Base-by-base conservation (phyloP, 2,113 vertebrate species). In the Crypturellus undulatus region DNA sequence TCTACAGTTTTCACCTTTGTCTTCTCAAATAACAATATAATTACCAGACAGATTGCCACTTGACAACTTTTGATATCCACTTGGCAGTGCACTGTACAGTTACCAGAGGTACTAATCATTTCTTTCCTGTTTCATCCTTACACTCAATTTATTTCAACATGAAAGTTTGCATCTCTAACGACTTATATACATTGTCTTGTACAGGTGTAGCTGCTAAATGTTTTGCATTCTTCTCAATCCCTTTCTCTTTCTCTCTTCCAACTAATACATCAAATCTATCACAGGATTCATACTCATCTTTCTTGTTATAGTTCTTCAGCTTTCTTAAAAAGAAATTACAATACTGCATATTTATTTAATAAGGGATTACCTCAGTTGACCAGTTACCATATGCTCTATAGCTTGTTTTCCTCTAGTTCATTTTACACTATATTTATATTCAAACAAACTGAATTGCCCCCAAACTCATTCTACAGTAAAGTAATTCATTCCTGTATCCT, bases 321-420 rank as follows among this genome's bases (percentile, higher is more conserved):
- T 90, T 69, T 70, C 40, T 89, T 89, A 84, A 92, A 92, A 67
- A 84, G 60, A 94, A 75, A 71, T 84, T 75, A 63, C 62, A 78
- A 92, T 92, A 87, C 36, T 30, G 40, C 18, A 52, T 34, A 54
- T 34, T 25, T 34, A 54, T 72, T 52, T 54, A 72, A 52, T 30
- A 19, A 12, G 19, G 8, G 25, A 52, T 72, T 54, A 19, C 38
- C 47, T 26, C 26, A 54, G n/a, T 17, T 52, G 34, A 26, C 36
- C 17, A 36, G 34, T 49, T 78, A 34, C 43, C n/a, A 43, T 34
- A 43, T 77, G 34, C 21, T 22, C 43, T 63, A 25, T 26, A 63
- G n/a, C 2, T 71, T 49, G 10, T 21, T 78, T 65, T 76, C 26
- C 28, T 81, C 7, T 87, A 52, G 34, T 69, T 84, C 19, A 22